phyloP scores from a whole-genome alignment of 2,888 invertebrate genomes.

The Rotaria magnacalcarata region DNA sequence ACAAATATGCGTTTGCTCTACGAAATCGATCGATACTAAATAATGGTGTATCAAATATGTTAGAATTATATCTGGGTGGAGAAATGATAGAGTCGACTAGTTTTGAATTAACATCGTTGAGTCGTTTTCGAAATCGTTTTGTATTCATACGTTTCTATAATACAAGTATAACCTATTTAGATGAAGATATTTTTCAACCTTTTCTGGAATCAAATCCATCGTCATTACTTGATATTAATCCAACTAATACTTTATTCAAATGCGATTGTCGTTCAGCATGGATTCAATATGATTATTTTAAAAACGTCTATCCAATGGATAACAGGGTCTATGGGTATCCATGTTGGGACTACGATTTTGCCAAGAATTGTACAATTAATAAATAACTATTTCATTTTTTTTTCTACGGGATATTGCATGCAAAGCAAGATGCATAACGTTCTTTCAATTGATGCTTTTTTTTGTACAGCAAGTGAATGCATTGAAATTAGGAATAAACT shows the following conservation, averaged over 20 bases:
- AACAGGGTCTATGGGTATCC: too few relatives aligned
- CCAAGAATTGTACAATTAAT: background rate
- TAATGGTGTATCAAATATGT: too few relatives aligned
- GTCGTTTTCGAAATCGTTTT: background rate
- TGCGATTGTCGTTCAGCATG: background rate
- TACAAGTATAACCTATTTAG: background rate
- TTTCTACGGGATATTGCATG: background rate
- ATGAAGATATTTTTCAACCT: background rate
- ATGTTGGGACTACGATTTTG: background rate
- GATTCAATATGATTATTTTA: background rate
- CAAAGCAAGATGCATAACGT: too few relatives aligned
- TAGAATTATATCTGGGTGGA: background rate
- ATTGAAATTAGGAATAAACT: too few relatives aligned
- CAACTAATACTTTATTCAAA: background rate
- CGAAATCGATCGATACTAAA: background rate
- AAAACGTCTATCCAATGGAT: too few relatives aligned
- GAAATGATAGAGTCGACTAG: background rate
- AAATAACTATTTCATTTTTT: background rate
- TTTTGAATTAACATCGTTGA: background rate
- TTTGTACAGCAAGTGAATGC: too few relatives aligned
- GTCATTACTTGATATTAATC: background rate
- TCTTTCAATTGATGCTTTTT: too few relatives aligned
- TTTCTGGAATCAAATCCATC: background rate
- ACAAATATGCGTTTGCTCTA: background rate
- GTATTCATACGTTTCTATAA: background rate